Base-by-base conservation (phyloP, 2,888 invertebrate species). In the Drosophila siamana region DNA sequence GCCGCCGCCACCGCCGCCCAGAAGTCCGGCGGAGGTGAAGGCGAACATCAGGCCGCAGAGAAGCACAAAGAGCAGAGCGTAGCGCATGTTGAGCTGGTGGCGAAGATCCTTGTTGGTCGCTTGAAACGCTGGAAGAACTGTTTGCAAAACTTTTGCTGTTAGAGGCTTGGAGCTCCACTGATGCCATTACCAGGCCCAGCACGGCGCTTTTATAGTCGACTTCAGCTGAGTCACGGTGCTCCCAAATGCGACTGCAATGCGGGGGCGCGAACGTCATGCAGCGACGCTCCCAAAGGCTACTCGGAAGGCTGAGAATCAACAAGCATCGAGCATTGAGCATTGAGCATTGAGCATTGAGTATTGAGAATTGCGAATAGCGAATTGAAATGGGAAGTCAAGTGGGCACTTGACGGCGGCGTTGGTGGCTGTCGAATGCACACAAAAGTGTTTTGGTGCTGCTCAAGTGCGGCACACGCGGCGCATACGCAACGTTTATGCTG, bases 281-380 rank as follows among this genome's bases (percentile, higher is more conserved):
- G 26, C 55, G 60, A 51, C 65, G 78, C 72, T 72, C 81, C 75
- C 70, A 81, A 79, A 70, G 74, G 64, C 62, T 72, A 60, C 46
- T 61, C 68, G 74, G 76, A 81, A 83, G 82, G 88, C 72, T 73
- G 82, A 74, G 85, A 81, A 78, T 43, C 40, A n/a, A n/a, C n/a
- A 30, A 16, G 30, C 28, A 41, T 51, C 24, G 81, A 67, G 78
- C 71, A 74, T 47, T 41, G 30, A 16, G 30, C 28, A 41, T 51
- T 16, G 81, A 67, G 78, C 71, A 74, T 47, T 41, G 30, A 19
- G 44, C 22, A 56, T 41, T 70, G 75, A 73, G 81, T 76, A 71
- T 36, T 44, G 44, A n/a, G 33, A 51, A 36, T 22, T 26, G 33
- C 16, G 41, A 41, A 19, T 41, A 19, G 13, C 7, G 41, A 41